Base-by-base conservation (phyloP, 2,888 invertebrate species). In the Scelioninae gen. 1 region DNA sequence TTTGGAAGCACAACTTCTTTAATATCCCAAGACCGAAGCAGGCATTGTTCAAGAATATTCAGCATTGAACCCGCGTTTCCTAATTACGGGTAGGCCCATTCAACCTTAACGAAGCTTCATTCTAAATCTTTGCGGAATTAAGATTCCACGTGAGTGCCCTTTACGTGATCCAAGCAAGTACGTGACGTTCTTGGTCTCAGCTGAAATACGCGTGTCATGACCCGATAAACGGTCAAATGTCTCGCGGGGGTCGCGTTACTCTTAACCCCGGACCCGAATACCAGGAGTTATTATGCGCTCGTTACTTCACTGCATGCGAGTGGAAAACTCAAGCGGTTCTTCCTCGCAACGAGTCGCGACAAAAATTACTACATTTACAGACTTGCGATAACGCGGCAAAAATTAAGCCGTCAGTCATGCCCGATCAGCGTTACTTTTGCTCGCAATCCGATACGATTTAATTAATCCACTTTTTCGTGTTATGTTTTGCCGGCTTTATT, bases 21-120 rank as follows among this genome's bases (percentile, higher is more conserved):
- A 76, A 76, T 53, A 49, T 43, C n/a, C 38, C 43, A 40, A 13
- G 31, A 5, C 4, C 1, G 31, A 16, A 13, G 45, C n/a, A 23
- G 23, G 43, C 58, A 58, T 71, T 78, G 58, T 71, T 47, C 58
- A 47, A 16, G 60, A 45, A 66, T 60, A 68, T 68, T 68, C 55
- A 47, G 51, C 68, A 49, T 51, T 58, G 58, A 72, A 66, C 51
- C 10, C 66, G 13, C 38, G 47, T 69, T 66, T 51, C 55, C 71
- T 75, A 63, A 82, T 82, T 82, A 78, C 68, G 31, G 43, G 31
- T 58, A 56, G 74, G 63, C 78, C 32, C 78, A 82, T 66, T 77
- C 74, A 78, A 49, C 78, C 71, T 68, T 76, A 76, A 78, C 63
- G 69, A 78, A 82, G 77, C 78, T 74, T 63, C 74, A 53, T 78